Evolutionary conservation across 2,113 vertebrate species (phyloP).

Genomic region (Urocitellus parryii): DNA sequence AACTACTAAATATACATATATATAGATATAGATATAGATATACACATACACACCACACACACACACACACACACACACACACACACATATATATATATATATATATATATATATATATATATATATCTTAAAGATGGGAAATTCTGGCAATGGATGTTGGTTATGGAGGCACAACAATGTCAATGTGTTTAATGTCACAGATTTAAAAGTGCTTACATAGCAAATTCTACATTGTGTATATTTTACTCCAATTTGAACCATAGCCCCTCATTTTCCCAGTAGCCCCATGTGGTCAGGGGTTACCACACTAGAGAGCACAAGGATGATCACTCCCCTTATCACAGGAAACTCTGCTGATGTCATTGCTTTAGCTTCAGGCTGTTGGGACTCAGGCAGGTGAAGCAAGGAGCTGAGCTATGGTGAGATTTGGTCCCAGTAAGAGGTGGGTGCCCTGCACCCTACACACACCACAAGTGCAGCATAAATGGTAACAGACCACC

Average conservation of each 20-base stretch:
- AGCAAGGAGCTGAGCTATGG: fast-evolving
- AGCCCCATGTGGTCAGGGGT: background rate
- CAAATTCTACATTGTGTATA: fast-evolving
- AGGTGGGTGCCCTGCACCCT: no score
- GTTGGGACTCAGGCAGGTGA: fast-evolving
- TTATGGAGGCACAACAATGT: fast-evolving
- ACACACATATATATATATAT: no score
- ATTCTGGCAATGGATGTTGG: background rate
- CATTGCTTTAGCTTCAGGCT: fast-evolving
- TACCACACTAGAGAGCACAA: no score
- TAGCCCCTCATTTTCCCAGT: background rate
- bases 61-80: no score
- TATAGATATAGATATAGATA: no score
- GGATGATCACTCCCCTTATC: fast-evolving
- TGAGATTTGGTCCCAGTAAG: fast-evolving
- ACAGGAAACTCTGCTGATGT: background rate
- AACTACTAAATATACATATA: no score
- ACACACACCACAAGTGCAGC: no score
- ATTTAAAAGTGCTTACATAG: background rate
- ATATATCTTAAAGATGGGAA: fast-evolving
- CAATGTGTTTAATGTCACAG: fast-evolving
- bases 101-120: no score
- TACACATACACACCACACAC: no score
- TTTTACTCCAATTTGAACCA: background rate
- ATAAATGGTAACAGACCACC: no score